phyloP scores from a whole-genome alignment of 2,888 invertebrate genomes.

The Palloptera scutellata region DNA sequence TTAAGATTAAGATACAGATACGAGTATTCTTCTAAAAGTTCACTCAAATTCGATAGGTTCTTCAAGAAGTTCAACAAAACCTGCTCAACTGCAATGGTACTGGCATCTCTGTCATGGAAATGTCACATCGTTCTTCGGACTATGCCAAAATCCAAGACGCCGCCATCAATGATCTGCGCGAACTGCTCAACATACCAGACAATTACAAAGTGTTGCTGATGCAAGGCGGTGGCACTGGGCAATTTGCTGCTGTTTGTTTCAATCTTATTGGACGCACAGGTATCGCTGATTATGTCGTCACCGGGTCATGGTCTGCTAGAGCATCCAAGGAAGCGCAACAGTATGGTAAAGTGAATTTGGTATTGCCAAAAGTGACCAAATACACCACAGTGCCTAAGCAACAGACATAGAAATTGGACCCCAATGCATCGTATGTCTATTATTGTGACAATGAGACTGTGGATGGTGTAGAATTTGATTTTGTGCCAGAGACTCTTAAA shows the following conservation, averaged over 20 bases:
- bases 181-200: conserved; percentile 75
- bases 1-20: no score
- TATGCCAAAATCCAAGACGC: conserved; percentile 75
- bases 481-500: conserved; percentile 78
- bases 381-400: conserved; percentile 79
- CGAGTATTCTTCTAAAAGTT: no score
- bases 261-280: conserved; percentile 85
- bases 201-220: conserved; percentile 94
- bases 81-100: conserved; percentile 79
- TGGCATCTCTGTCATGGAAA: conserved; percentile 91
- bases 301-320: conserved; percentile 94
- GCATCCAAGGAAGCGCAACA: conserved; percentile 95
- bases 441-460: conserved; percentile 99
- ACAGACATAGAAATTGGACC: conserved; percentile 82
- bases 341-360: conserved; percentile 89
- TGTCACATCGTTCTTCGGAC: conserved; percentile 90
- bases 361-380: conserved; percentile 77
- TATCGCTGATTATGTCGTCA: conserved; percentile 85
- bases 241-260: conserved; percentile 92
- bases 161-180: conserved; percentile 54
- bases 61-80: conserved; percentile 82
- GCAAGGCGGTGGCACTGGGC: conserved; percentile 95
- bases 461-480: conserved; percentile 90
- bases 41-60: conserved; percentile 82
- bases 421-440: conserved; percentile 94